Percentiles rank a stretch among this genome's conserved stretches.
These are phyloP conservation scores for Oriolus oriolus DNA, from an alignment of 2,113 vertebrate genomes.

Conservation along the genomic window DNA sequence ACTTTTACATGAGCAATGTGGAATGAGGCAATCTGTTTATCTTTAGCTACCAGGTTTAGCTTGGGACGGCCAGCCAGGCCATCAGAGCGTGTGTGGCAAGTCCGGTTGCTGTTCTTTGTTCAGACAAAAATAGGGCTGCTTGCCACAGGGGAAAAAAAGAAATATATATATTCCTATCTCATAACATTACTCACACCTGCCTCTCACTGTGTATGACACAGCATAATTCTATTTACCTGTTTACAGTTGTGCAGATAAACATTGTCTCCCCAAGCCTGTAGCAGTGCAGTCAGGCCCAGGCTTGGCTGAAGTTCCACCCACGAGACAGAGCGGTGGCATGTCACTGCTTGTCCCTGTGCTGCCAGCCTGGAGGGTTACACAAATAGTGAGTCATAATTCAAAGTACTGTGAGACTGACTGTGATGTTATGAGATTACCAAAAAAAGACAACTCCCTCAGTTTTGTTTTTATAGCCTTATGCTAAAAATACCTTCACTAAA, in stretches of 20 bases:
- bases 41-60: not conserved
- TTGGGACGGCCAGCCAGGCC: not conserved
- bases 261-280: not conserved
- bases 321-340: not conserved
- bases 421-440: slow-evolving; percentile 4
- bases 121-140: not conserved
- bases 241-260: not conserved
- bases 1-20: not conserved
- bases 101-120: not conserved
- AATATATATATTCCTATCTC: not conserved
- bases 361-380: not conserved
- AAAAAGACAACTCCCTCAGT: slow-evolving; percentile 18
- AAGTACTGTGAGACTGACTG: not conserved
- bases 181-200: not conserved
- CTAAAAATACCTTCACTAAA: slow-evolving; percentile 27
- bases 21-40: slow-evolving; percentile 24
- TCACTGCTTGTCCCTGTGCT: slow-evolving; percentile 22
- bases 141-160: not conserved
- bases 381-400: not conserved
- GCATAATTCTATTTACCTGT: not conserved
- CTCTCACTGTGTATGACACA: not conserved
- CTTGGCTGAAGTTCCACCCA: not conserved
- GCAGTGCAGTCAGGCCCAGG: not conserved
- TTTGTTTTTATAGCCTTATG: not conserved
- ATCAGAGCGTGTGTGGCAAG: not conserved